Conservation (phyloP, 64 coral and sea anemone species). For the Acropora tenuis region DNA sequence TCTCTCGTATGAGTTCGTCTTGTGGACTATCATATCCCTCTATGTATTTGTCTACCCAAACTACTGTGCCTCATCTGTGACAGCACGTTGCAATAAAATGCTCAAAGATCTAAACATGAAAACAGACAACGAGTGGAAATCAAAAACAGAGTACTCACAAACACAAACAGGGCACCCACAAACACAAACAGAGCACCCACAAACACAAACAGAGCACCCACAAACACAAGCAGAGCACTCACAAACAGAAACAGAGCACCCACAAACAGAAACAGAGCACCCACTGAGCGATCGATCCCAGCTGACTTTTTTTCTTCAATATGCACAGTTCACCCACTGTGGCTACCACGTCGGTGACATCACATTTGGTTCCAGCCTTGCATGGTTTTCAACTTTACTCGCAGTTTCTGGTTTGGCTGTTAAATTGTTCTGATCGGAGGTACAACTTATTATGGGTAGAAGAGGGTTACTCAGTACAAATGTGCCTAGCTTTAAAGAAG, state of each 20-base stretch:
- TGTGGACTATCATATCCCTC: not conserved
- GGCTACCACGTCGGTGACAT: conserved; percentile 59
- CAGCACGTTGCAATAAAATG: no score
- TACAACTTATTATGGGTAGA: conserved; percentile 26
- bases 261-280: no score
- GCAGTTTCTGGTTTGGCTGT: no score
- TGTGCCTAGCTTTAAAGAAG: not conserved
- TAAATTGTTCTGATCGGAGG: conserved; percentile 34
- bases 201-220: no score
- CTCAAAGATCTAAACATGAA: conserved; percentile 57
- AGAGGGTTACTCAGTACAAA: not conserved
- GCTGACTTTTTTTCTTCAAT: conserved; percentile 63
- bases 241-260: no score
- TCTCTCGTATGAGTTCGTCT: not conserved
- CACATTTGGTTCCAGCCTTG: conserved; percentile 74
- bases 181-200: no score
- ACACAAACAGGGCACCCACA: no score
- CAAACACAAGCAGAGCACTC: no score
- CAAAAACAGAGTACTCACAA: no score
- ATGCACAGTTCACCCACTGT: conserved; percentile 63
- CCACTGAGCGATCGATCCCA: conserved; percentile 40
- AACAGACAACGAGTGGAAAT: conserved; percentile 68
- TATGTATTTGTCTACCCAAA: conserved; percentile 78
- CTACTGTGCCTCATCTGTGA: no score
- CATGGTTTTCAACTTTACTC: conserved; percentile 58